Evolutionary conservation across 2,113 vertebrate genomes (phyloP), one percentile per base, ranked within the genome.

Genomic region (Notechis scutatus): DNA sequence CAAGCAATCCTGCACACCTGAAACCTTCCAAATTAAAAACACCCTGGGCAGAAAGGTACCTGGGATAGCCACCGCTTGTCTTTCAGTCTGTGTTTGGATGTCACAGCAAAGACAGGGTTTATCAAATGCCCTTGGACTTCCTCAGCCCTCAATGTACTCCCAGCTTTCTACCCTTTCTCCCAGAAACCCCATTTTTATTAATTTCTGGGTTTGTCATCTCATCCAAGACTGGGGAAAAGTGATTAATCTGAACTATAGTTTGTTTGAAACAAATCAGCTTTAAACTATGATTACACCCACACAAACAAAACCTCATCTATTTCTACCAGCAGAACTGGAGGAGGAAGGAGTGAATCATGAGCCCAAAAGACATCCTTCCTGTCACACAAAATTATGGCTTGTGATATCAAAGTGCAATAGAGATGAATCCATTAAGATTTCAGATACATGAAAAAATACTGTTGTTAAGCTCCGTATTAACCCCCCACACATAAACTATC

Each of bases 391-490:
- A 89, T 34, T 20, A 89, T 34, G n/a, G 87, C 21, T 56, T 88
- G 9, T 23, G 6, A 88, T 56, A 55, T 20, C 24, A 29, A 39
- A 26, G 2, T 47, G 26, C 26, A 74, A n/a, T 10, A 23, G 45
- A 54, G n/a, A 24, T 50, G 12, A 92, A 81, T n/a, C 29, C 34
- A 50, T 0, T 91, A 42, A 0, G 24, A 87, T 52, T 56, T 64
- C 92, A 85, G 50, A 42, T 55, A 92, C 74, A 95, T 93, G 54
- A 1, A n/a, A 14, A 86, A 11, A 47, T 81, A 50, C 20, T 91
- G 14, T 21, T 86, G 45, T n/a, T 34, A 57, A 86, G 45, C 45
- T 24, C 45, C 12, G 34, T 42, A 54, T 34, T 52, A 88, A 5
- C n/a, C 1, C 14, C 21, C 5, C 55, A 56, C 5, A 89, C 39